Evolutionary conservation across 2,797 vertebrate genomes (phyloP).

Genomic region (Chaetodon trifasciatus): DNA sequence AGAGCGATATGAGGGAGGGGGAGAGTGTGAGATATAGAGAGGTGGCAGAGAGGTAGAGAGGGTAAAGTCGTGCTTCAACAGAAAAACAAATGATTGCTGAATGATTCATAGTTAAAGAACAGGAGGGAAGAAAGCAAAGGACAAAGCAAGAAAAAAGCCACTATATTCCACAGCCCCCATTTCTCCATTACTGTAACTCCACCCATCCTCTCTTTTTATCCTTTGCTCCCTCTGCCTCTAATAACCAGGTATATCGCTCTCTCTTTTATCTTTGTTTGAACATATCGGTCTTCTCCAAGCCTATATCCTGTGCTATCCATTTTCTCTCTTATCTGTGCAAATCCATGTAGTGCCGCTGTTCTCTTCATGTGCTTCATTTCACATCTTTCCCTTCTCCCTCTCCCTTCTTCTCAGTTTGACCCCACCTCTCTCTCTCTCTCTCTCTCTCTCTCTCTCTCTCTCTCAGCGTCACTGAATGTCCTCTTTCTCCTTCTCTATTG

Average conservation of each 20-base stretch:
- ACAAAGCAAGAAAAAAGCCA: slow-evolving; percentile 56
- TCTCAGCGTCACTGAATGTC: slow-evolving; percentile 72
- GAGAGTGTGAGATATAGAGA: slow-evolving; percentile 47
- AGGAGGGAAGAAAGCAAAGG: slow-evolving; percentile 49
- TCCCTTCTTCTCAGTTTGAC: slow-evolving; percentile 65
- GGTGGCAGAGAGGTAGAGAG: slow-evolving; percentile 50
- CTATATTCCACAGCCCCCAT: slow-evolving; percentile 45
- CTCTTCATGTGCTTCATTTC: slow-evolving; percentile 61
- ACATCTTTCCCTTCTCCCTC: slow-evolving; percentile 55
- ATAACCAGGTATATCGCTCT: slow-evolving; percentile 72
- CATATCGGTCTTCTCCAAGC: slow-evolving; percentile 66
- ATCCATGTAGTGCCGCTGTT: slow-evolving; percentile 66
- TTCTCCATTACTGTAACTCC: slow-evolving; percentile 66
- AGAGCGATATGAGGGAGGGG: slow-evolving; percentile 40
- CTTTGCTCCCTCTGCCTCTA: slow-evolving; percentile 65
- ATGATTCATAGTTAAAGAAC: slow-evolving; percentile 67
- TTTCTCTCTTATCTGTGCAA: slow-evolving; percentile 72
- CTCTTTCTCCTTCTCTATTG: slow-evolving; percentile 82
- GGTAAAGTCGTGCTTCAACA: slow-evolving; percentile 46
- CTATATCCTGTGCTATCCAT: slow-evolving; percentile 71
- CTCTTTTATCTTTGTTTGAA: slow-evolving; percentile 73
- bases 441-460: slow-evolving; percentile 52
- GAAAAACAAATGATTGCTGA: slow-evolving; percentile 65
- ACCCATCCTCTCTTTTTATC: slow-evolving; percentile 63
- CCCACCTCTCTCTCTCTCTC: slow-evolving; percentile 59